Percentiles rank a stretch among this genome's conserved stretches.
phyloP scores from a whole-genome alignment of 1,140 invertebrate species.

The Atta texana region DNA sequence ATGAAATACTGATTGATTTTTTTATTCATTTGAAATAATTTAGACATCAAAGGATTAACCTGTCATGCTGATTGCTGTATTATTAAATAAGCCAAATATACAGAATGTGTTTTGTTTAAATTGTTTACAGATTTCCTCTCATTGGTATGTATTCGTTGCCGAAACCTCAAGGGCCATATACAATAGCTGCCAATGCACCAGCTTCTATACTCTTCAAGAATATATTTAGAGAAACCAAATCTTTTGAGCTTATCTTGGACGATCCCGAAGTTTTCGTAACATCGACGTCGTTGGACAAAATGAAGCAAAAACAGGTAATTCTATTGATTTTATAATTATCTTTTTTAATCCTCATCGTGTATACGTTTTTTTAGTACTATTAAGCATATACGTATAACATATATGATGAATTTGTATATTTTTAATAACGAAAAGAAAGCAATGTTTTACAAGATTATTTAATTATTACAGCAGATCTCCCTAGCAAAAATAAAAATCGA shows the following conservation, averaged over 20 bases:
- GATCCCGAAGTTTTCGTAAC: slow-evolving; percentile 58
- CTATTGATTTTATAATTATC: neutral
- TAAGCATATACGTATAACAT: too few relatives aligned
- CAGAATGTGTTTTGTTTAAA: neutral
- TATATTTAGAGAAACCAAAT: slow-evolving; percentile 69
- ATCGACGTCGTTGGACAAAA: neutral
- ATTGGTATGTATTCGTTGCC: slow-evolving; percentile 66
- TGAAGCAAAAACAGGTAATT: slow-evolving; percentile 71
- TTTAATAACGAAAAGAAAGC: neutral
- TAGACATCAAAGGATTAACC: neutral
- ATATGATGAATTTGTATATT: too few relatives aligned
- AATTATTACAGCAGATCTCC: too few relatives aligned
- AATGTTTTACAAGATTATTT: neutral
- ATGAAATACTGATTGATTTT: neutral
- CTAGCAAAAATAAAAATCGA: too few relatives aligned
- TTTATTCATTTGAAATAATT: neutral
- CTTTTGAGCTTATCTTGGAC: slow-evolving; percentile 71
- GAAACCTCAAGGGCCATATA: slow-evolving; percentile 75
- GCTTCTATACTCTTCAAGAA: slow-evolving; percentile 74
- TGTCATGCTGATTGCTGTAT: neutral
- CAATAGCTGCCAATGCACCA: slow-evolving; percentile 25
- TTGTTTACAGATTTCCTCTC: slow-evolving; percentile 70
- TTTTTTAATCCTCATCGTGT: neutral
- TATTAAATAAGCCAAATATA: slow-evolving; percentile 9
- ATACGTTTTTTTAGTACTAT: too few relatives aligned